These are phyloP conservation scores for Sparus aurata DNA, from an alignment of 2,797 vertebrate species.

Conservation along the genomic window DNA sequence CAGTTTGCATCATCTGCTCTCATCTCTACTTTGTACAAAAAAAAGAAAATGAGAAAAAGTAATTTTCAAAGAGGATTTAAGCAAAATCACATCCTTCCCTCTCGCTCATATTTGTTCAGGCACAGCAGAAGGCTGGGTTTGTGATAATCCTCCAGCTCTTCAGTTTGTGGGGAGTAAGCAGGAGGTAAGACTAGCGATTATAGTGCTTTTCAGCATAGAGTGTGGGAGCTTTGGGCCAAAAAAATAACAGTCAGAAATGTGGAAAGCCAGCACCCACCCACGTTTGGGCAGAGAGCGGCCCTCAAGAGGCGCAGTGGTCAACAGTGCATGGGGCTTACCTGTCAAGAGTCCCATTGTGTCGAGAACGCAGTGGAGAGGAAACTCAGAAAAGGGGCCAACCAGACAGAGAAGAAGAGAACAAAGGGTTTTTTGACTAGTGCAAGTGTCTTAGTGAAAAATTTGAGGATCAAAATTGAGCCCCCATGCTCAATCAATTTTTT, in stretches of 20 bases:
- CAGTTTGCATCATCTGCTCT: not conserved
- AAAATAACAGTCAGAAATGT: slow-evolving; percentile 38
- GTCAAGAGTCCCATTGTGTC: slow-evolving; percentile 63
- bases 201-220: slow-evolving; percentile 17
- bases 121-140: slow-evolving; percentile 56
- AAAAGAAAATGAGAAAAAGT: not conserved
- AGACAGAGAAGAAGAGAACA: slow-evolving; percentile 7
- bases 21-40: not conserved
- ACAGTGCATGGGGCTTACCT: slow-evolving; percentile 63
- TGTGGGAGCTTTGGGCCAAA: slow-evolving; percentile 35
- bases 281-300: slow-evolving; percentile 31
- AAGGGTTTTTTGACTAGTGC: slow-evolving; percentile 41
- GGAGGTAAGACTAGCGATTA: slow-evolving; percentile 58
- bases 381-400: slow-evolving; percentile 48
- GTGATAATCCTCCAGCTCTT: slow-evolving; percentile 56
- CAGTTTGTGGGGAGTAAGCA: slow-evolving; percentile 54
- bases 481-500: slow-evolving; percentile 20
- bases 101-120: slow-evolving; percentile 34
- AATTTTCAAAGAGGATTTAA: slow-evolving; percentile 37
- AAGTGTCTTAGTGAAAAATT: slow-evolving; percentile 34
- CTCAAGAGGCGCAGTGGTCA: slow-evolving; percentile 56
- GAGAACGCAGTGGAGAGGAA: slow-evolving; percentile 67
- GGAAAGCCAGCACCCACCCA: slow-evolving; percentile 41
- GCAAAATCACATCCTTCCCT: slow-evolving; percentile 30
- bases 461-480: slow-evolving; percentile 39